A percentile compares a stretch with the other conserved stretches of the same genome.
Conservation (phyloP, 2,113 vertebrate genomes). For the Chaetodon auriga region DNA sequence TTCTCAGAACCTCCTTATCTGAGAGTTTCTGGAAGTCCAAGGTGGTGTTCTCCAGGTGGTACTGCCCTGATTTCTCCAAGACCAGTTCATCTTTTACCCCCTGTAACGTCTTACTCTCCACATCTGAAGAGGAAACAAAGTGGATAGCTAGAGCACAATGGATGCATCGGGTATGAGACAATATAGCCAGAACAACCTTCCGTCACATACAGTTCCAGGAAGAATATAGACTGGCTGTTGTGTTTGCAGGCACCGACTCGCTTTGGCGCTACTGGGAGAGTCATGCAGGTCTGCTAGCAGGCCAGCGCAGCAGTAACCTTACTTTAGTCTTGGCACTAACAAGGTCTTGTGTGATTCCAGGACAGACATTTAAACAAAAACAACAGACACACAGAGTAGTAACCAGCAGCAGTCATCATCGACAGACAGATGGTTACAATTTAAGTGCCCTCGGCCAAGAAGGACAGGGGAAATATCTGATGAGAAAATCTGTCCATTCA, state of each 20-base stretch:
- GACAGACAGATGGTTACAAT: slow-evolving; percentile 79
- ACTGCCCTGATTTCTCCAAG: slow-evolving; percentile 87
- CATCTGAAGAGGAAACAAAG: slow-evolving; percentile 82
- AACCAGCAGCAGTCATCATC: slow-evolving; percentile 47
- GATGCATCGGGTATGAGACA: background rate
- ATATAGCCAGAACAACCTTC: background rate
- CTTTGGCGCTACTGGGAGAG: slow-evolving; percentile 7
- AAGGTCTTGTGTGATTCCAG: slow-evolving; percentile 62
- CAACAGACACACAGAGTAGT: slow-evolving; percentile 40
- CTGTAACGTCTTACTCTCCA: slow-evolving; percentile 95
- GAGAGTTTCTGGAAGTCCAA: slow-evolving; percentile 94
- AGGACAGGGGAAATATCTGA: slow-evolving; percentile 65
- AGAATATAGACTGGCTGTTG: slow-evolving; percentile 20
- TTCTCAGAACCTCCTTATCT: slow-evolving; percentile 93
- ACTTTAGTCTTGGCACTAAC: slow-evolving; percentile 57
- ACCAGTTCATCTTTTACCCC: slow-evolving; percentile 89
- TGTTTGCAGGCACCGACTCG: slow-evolving; percentile 26
- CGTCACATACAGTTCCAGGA: slow-evolving; percentile 10
- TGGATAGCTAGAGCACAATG: background rate
- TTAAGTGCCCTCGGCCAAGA: slow-evolving; percentile 62
- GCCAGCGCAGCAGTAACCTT: slow-evolving; percentile 42
- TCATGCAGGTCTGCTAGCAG: slow-evolving; percentile 6
- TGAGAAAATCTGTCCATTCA: slow-evolving; percentile 67
- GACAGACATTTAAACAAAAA: slow-evolving; percentile 66
- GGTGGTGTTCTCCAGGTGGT: slow-evolving; percentile 92